Percentiles rank a stretch among this genome's conserved stretches.
Evolutionary conservation across 2,113 vertebrate species (phyloP).

Genomic region (Australoheros scitulus): DNA sequence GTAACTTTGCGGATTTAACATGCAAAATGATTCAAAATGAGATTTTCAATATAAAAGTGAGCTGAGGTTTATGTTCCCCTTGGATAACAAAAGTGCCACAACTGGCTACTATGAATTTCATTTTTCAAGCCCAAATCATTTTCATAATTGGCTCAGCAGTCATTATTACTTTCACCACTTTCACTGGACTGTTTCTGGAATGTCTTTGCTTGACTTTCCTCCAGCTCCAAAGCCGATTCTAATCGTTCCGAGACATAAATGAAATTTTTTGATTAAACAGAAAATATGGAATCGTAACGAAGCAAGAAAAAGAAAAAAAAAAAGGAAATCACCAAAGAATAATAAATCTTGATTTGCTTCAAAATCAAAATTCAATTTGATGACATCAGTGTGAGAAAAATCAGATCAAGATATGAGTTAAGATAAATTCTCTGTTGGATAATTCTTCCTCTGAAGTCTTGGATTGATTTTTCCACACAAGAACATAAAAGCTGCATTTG

Average conservation of each 20-base stretch:
- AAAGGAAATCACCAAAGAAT: rapidly evolving
- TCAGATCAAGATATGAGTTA: neutral
- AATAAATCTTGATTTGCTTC: neutral
- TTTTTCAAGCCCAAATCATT: neutral
- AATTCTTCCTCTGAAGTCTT: neutral
- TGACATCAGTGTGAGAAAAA: neutral
- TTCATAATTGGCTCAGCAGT: neutral
- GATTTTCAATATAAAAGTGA: neutral
- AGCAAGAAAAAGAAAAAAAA: neutral
- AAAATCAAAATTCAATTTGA: neutral
- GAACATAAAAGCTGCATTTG: neutral
- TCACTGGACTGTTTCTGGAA: neutral
- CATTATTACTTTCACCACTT: neutral
- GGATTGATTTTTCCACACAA: neutral
- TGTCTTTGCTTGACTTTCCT: neutral
- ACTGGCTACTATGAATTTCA: neutral
- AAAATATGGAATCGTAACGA: neutral
- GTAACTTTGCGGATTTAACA: neutral
- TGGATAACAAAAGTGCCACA: neutral
- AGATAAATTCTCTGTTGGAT: neutral
- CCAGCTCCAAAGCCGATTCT: constrained; percentile 1
- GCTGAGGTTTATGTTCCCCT: neutral
- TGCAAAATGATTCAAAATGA: neutral
- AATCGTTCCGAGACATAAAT: neutral
- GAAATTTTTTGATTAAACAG: neutral